These are phyloP conservation scores for Sternotherus odoratus DNA, from an alignment of 2,797 vertebrate genomes.

Conservation along the genomic window DNA sequence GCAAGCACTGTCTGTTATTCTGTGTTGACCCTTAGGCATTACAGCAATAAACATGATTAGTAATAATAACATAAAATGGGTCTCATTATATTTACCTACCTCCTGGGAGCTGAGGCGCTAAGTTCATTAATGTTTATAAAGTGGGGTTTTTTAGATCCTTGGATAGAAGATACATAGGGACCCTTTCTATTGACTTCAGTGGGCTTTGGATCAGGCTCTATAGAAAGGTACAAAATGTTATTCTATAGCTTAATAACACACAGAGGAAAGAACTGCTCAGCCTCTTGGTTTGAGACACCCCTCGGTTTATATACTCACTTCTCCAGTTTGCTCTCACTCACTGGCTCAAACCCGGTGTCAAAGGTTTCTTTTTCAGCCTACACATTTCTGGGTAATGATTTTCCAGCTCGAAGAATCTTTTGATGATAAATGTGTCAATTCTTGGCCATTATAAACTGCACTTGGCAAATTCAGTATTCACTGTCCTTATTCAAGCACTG, in stretches of 20 bases:
- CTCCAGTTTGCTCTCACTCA: neutral
- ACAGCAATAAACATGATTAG: rapidly evolving
- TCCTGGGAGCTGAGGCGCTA: neutral
- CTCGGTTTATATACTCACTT: neutral
- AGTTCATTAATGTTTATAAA: neutral
- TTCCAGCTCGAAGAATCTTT: neutral
- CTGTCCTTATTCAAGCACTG: neutral
- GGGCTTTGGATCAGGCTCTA: neutral
- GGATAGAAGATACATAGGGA: neutral
- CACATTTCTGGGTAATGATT: conserved; percentile 60
- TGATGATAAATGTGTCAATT: neutral
- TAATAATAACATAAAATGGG: neutral
- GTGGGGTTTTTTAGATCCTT: neutral
- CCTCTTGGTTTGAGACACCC: neutral
- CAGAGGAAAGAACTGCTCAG: neutral
- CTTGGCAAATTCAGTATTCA: neutral
- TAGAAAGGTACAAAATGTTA: neutral
- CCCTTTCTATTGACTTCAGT: neutral
- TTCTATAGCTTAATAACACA: neutral
- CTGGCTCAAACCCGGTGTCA: neutral
- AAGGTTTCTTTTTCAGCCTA: conserved; percentile 45
- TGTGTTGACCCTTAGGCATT: neutral
- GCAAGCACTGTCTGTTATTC: neutral
- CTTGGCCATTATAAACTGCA: conserved; percentile 37
- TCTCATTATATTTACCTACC: neutral